These are phyloP conservation scores for Phalanger gymnotis DNA, from an alignment of 2,797 vertebrate genomes.

Conservation along the genomic window DNA sequence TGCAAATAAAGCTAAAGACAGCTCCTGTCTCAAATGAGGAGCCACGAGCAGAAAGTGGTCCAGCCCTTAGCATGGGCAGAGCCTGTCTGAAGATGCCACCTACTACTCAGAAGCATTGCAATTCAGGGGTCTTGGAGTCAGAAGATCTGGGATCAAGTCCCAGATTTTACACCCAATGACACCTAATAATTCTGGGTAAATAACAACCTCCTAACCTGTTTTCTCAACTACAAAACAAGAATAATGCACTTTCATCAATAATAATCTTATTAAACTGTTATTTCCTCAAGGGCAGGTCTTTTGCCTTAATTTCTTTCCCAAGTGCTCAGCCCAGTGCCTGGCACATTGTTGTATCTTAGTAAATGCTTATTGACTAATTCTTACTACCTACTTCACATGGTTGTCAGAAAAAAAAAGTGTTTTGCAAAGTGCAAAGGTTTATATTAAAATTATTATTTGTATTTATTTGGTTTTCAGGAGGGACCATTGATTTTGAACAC, in stretches of 20 bases:
- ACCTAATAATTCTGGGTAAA: not conserved
- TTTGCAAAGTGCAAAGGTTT: not conserved
- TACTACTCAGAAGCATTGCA: not conserved
- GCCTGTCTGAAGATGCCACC: not conserved
- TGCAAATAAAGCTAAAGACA: not conserved
- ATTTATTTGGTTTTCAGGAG: constrained; percentile 55
- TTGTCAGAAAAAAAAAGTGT: not conserved
- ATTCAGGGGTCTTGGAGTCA: not conserved
- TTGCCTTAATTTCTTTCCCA: not conserved
- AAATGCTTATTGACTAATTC: not conserved
- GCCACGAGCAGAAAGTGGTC: not conserved
- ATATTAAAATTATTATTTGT: not conserved
- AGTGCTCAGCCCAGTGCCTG: accelerated
- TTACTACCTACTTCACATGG: not conserved
- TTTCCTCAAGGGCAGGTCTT: not conserved
- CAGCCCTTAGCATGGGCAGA: not conserved
- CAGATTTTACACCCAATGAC: not conserved
- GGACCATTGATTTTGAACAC: constrained; percentile 75
- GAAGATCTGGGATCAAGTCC: not conserved
- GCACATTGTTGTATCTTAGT: not conserved
- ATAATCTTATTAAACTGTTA: not conserved
- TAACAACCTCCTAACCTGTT: not conserved
- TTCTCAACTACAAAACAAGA: not conserved
- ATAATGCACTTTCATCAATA: accelerated
- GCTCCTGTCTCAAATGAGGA: not conserved